Percentiles rank a stretch among this genome's conserved stretches.
These are phyloP conservation scores for Drosophila busckii DNA, from an alignment of 1,140 invertebrate genomes.

Conservation along the genomic window DNA sequence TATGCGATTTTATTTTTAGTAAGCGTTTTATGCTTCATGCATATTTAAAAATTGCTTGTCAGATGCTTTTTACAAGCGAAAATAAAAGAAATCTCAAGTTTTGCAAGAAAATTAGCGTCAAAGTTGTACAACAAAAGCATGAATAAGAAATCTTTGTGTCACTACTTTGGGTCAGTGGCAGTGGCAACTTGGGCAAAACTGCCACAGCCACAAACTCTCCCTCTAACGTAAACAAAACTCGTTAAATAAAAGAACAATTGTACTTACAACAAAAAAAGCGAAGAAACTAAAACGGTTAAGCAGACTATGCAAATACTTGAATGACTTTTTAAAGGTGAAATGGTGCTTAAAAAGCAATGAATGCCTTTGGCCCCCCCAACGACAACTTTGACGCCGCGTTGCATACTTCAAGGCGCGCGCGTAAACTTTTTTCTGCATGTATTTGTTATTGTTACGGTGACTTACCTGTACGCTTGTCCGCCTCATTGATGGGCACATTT, in stretches of 20 bases:
- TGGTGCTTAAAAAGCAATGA: slow-evolving; percentile 77
- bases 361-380: slow-evolving; percentile 21
- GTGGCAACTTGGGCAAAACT: neutral
- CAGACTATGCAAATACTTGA: slow-evolving; percentile 78
- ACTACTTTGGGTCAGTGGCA: slow-evolving; percentile 41
- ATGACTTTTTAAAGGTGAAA: slow-evolving; percentile 78
- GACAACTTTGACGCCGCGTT: slow-evolving; percentile 32
- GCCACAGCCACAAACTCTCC: slow-evolving; percentile 24
- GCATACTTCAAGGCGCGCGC: slow-evolving; percentile 31
- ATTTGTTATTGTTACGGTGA: slow-evolving; percentile 19
- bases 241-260: slow-evolving; percentile 78
- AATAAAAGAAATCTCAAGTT: slow-evolving; percentile 32
- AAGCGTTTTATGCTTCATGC: too few relatives aligned
- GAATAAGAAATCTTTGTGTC: slow-evolving; percentile 64
- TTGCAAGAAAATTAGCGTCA: slow-evolving; percentile 69
- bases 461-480: slow-evolving; percentile 90
- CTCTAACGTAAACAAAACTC: slow-evolving; percentile 71
- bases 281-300: slow-evolving; percentile 73
- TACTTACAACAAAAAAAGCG: slow-evolving; percentile 51
- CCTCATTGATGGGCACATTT: slow-evolving; percentile 91
- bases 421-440: slow-evolving; percentile 9
- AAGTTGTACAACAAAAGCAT: slow-evolving; percentile 70
- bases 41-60: too few relatives aligned
- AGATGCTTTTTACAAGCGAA: neutral
- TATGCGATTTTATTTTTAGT: too few relatives aligned